Evolutionary conservation across 2,113 vertebrate species (phyloP).

Genomic region (human): DNA sequence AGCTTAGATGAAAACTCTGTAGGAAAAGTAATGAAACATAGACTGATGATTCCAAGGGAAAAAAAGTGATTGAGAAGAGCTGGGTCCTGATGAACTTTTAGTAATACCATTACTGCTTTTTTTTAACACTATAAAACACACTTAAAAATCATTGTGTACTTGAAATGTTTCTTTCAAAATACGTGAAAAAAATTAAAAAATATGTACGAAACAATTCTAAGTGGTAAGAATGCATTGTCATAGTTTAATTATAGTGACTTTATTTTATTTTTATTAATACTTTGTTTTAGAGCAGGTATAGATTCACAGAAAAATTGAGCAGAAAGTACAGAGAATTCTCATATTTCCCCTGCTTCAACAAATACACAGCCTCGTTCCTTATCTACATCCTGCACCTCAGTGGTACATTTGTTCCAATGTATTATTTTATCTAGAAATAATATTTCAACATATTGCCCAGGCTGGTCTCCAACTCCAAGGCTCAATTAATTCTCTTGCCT

Average conservation of each 20-base stretch:
- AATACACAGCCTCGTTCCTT: too few relatives aligned
- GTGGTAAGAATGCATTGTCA: not conserved
- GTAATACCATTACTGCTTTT: not conserved
- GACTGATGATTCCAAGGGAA: not conserved
- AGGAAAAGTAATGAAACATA: not conserved
- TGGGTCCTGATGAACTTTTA: not conserved
- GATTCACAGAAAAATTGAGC: not conserved
- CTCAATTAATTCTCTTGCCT: too few relatives aligned
- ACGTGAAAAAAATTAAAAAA: not conserved
- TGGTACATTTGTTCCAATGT: not conserved
- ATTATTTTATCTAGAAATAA: too few relatives aligned
- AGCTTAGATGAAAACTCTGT: not conserved
- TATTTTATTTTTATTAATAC: not conserved
- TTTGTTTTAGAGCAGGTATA: not conserved
- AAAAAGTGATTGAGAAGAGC: not conserved
- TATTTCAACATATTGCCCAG: too few relatives aligned
- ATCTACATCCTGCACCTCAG: not conserved
- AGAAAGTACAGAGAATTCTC: not conserved
- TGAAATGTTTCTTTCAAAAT: not conserved
- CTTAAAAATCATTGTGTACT: not conserved
- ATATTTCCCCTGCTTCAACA: too few relatives aligned
- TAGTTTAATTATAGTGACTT: not conserved
- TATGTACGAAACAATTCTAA: not conserved
- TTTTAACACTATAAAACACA: not conserved
- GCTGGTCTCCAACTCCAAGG: too few relatives aligned